Percentiles rank a stretch among this genome's conserved stretches.
phyloP scores from a whole-genome alignment of 2,113 vertebrate genomes.

The Ramphastos sulfuratus region DNA sequence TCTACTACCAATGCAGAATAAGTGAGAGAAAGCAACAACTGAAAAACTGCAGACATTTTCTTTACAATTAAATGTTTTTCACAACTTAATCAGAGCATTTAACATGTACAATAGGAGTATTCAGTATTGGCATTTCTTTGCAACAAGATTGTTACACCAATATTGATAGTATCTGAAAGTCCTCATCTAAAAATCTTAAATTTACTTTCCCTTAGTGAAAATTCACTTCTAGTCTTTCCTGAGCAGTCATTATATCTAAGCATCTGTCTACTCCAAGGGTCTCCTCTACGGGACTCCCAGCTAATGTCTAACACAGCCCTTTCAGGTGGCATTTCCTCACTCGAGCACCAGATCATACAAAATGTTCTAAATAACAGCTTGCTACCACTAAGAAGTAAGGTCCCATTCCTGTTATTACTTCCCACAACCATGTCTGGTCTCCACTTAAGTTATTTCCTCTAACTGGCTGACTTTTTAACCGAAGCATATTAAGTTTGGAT shows the following conservation, averaged over 20 bases:
- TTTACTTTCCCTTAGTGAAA: background rate
- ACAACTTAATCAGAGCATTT: background rate
- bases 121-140: background rate
- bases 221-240: background rate
- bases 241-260: background rate
- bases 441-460: background rate
- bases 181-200: background rate
- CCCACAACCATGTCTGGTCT: background rate
- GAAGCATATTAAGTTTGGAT: background rate
- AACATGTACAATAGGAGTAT: background rate
- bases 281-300: background rate
- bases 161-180: background rate
- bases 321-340: background rate
- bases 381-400: background rate
- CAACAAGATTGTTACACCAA: no score
- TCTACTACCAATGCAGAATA: background rate
- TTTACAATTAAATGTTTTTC: background rate
- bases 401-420: background rate
- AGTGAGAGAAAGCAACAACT: background rate
- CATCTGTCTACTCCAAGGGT: background rate
- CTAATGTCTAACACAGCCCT: background rate
- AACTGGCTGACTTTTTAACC: background rate
- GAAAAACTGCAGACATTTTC: background rate
- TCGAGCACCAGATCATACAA: background rate
- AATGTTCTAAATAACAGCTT: background rate